Evolutionary conservation across 30 jellyfish, hydroid and myxozoan species (phyloP), one percentile per base, ranked within the genome.

Genomic region (Aurelia aurita complex sp. Pacific): DNA sequence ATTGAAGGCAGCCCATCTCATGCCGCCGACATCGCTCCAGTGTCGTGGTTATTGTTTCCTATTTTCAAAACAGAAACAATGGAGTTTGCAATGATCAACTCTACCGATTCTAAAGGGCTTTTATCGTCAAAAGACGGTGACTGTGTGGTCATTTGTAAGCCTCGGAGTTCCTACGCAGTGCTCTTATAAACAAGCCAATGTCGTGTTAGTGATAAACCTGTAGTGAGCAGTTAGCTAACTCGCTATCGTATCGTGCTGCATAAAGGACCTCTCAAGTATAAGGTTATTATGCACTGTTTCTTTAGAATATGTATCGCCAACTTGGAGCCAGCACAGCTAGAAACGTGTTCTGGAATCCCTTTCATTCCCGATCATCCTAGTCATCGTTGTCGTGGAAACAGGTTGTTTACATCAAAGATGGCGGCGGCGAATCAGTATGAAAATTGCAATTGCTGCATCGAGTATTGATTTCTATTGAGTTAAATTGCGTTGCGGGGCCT

Each of bases 1-100:
- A 84, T 84, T 84, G 93, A 84, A 46, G 64, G 69, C 68, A 84
- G 87, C 93, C 93, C 93, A 84, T 84, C 51, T 67, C 93, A 84
- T 84, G 80, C 87, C 59, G 93, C 93, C 93, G 93, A 73, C 84
- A 84, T 84, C 87, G 93, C 93, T 83, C 73, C 87, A 36, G 76
- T 84, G 93, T 84, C 87, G 87, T 74, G 51, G 68, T 42, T 82
- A 84, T 84, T 84, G 93, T 84, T 65, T 73, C 29, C 74, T 46
- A 52, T 73, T 84, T 78, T 84, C 82, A 61, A 84, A 84, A 67
- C 74, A 38, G 57, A 17, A 64, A 84, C 93, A 84, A 84, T 36
- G 87, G 69, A 40, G 67, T 74, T 75, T 74, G 79, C 82, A 61
- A 84, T 65, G 82, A 52, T 74, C 93, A 84, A 84, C 87, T 73